Evolutionary conservation across 92 coral and sea anemone genomes (phyloP).

Genomic region (Parazoanthus darwini): DNA sequence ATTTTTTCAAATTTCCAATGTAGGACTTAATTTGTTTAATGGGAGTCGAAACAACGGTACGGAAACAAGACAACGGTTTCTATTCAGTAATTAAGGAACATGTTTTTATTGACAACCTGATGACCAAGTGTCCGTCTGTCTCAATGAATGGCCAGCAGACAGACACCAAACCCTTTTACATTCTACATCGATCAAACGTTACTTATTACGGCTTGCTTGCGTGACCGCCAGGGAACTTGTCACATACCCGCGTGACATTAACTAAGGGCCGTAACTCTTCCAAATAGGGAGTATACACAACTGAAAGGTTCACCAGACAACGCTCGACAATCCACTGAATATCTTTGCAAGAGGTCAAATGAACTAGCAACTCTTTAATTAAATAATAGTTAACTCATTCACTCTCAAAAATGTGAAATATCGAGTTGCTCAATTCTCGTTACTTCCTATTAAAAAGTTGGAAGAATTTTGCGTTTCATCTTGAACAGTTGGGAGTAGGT

Average conservation of each 20-base stretch:
- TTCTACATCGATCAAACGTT: conserved; percentile 25
- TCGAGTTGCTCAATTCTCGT: not conserved
- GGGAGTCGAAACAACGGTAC: not conserved
- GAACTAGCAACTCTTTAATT: too few species aligned
- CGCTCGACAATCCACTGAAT: not conserved
- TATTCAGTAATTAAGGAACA: conserved; percentile 28
- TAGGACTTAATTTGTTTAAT: too few species aligned
- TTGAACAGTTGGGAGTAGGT: too few species aligned
- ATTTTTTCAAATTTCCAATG: too few species aligned
- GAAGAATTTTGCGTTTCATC: too few species aligned
- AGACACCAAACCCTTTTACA: conserved; percentile 16
- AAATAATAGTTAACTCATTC: not conserved
- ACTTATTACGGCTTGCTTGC: conserved; percentile 14
- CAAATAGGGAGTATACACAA: conserved; percentile 3
- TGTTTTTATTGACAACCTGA: conserved; percentile 32
- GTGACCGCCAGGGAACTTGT: conserved; percentile 28
- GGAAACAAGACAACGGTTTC: conserved; percentile 5
- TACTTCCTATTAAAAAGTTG: too few species aligned
- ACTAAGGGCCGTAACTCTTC: conserved; percentile 1
- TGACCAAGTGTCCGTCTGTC: conserved; percentile 9
- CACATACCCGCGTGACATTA: conserved; percentile 25
- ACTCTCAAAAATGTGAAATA: not conserved
- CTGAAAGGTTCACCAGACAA: not conserved
- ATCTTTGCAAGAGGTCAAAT: not conserved
- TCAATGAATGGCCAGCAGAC: not conserved